Evolutionary conservation across 2,888 invertebrate species (phyloP), one percentile per base, ranked within the genome.

Genomic region (Achlya flavicornis): DNA sequence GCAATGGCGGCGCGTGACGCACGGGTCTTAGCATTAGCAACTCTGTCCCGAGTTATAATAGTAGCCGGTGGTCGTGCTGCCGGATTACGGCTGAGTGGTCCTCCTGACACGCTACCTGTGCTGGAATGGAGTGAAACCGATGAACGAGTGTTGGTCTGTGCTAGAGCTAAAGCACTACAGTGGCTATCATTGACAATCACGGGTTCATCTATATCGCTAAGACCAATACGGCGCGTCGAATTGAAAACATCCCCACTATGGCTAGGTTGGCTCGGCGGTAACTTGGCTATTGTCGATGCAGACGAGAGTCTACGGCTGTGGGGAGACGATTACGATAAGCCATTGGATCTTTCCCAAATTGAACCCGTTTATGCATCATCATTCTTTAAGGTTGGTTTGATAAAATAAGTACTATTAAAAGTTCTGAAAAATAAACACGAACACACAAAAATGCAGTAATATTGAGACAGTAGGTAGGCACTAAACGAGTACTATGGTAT

Each of bases 121-220:
- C 93, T 99, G 33, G 97, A 98, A 41, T 99, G 99, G 99, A 98
- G 88, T 64, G 89, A 91, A 75, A 77, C 81, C 12, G 92, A 93
- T 61, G 97, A 97, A 84, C 98, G 98, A 14, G 97, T 99, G 10
- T 93, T 99, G 64, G 97, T 98, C 0, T 97, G 98, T 84, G 99
- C 97, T 0, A 95, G 99, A 61, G 97, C 98, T 62, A 96, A 95
- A 72, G 96, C 96, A 59, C 92, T 99, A 61, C 97, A 97, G 86
- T 99, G 98, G 94, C 97, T 98, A 79, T 97, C 98, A 87, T 96
- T 96, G 72, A 85, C 75, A 58, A 81, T 89, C 26, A 88, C 84
- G n/a, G 95, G 87, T 74, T 84, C 82, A 46, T 85, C 80, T 63
- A 95, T 83, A 92, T 95, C 77, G 87, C 96, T 75, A 88, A 95